phyloP scores from a whole-genome alignment of 2,113 vertebrate genomes.

The Pteruthius melanotis region DNA sequence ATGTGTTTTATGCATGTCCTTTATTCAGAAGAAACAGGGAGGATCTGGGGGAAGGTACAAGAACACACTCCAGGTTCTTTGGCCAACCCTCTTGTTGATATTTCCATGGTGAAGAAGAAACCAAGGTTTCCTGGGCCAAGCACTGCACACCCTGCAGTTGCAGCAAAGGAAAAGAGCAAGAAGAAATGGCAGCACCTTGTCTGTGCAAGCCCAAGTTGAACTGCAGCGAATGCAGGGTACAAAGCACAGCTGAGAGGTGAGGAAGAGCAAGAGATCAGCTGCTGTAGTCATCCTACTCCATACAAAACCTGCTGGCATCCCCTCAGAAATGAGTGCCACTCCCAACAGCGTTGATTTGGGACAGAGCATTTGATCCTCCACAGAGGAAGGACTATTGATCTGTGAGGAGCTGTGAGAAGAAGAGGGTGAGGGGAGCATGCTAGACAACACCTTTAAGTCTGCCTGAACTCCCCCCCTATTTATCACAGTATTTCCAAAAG shows the following conservation, averaged over 20 bases:
- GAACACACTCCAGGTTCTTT: background rate
- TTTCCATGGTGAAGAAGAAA: background rate
- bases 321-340: background rate
- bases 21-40: background rate
- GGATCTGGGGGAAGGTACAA: fast-evolving
- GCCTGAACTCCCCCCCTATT: background rate
- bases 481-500: background rate
- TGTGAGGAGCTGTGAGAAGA: background rate
- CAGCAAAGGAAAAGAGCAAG: background rate
- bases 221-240: background rate
- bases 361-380: background rate
- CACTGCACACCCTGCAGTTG: background rate
- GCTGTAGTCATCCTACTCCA: background rate
- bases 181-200: background rate
- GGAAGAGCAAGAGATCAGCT: background rate
- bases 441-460: background rate
- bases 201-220: background rate
- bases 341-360: background rate
- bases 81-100: background rate
- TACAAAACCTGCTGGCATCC: background rate
- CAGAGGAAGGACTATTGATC: background rate
- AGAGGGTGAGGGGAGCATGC: background rate
- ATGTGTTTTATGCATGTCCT: background rate
- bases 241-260: background rate
- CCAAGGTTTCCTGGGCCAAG: background rate